Evolutionary conservation across 2,888 invertebrate genomes (phyloP).

Genomic region (Sylvicola fuscatus): DNA sequence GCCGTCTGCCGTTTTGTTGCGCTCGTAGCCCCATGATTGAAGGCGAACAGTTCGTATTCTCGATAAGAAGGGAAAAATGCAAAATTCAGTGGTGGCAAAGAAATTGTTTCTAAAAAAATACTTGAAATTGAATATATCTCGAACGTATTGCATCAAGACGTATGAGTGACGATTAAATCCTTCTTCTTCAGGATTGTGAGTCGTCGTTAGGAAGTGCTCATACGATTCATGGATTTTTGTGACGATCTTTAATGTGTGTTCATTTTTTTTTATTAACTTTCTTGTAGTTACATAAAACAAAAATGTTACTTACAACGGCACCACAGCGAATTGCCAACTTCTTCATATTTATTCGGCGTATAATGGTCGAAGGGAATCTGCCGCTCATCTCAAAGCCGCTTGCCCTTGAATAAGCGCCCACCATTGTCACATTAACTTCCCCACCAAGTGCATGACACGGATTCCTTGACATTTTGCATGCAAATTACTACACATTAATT

Average conservation of each 20-base stretch:
- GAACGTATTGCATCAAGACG: slow-evolving; percentile 33
- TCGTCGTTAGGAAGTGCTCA: slow-evolving; percentile 30
- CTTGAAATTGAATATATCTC: slow-evolving; percentile 46
- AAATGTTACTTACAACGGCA: too few relatives aligned
- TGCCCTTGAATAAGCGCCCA: slow-evolving; percentile 20
- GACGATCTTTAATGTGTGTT: slow-evolving; percentile 20
- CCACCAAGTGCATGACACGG: slow-evolving; percentile 34
- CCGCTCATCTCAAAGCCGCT: too few relatives aligned
- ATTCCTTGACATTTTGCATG: slow-evolving; percentile 18
- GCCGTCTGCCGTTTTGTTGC: too few relatives aligned
- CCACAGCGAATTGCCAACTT: slow-evolving; percentile 33
- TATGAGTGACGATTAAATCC: slow-evolving; percentile 42
- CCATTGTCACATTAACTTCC: slow-evolving; percentile 23
- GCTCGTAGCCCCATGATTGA: too few relatives aligned
- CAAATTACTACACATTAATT: too few relatives aligned
- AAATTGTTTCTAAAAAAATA: too few relatives aligned
- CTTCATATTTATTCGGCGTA: slow-evolving; percentile 29
- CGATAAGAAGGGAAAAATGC: too few relatives aligned
- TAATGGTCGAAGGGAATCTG: slow-evolving; percentile 12
- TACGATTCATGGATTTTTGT: slow-evolving; percentile 25
- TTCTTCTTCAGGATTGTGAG: slow-evolving; percentile 32
- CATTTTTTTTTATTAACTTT: too few relatives aligned
- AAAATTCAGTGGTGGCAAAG: too few relatives aligned
- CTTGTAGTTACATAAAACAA: too few relatives aligned
- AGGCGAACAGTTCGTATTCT: too few relatives aligned